Evolutionary conservation across 1,140 invertebrate genomes (phyloP), one percentile per base, ranked within the genome.

Genomic region (Hycleus phaleratus): DNA sequence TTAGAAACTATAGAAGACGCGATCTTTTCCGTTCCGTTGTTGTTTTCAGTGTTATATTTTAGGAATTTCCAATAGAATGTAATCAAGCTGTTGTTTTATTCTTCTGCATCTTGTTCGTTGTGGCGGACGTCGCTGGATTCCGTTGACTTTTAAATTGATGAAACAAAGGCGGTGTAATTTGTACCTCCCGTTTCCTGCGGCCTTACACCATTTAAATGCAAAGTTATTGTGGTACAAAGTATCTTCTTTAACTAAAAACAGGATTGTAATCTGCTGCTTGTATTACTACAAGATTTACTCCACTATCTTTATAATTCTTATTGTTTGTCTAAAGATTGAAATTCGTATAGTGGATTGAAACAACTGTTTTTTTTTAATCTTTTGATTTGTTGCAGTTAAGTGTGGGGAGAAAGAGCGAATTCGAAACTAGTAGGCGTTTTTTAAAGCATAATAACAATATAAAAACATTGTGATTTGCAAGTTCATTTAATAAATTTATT

Each of bases 121-220:
- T 32, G 32, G 32, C 3, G 32, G 32, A 32, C 32, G 32, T 44
- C 32, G 32, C 7, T 32, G 32, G 32, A 7, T 5, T 32, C 49
- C 38, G 49, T 62, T 60, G 58, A 60, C 58, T 62, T 60, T 60
- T 55, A 60, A 62, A 62, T 60, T 60, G 58, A 59, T 62, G 58
- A 60, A 62, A 62, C 58, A 60, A 56, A 60, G 58, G 52, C 58
- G 58, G n/a, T 46, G 51, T 60, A 63, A 60, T 60, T 63, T 63
- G 53, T 60, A 60, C 58, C 58, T 63, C 50, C 56, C 43, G 56
- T 55, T 56, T 60, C 53, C 58, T 60, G 58, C 53, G 51, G 56
- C 51, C 54, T 56, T 53, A 46, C 53, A 51, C 60, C 51, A 63
- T 63, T 63, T 63, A 55, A 58, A 63, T 63, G 50, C 58, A 56